Conservation (phyloP, 2,888 invertebrate genomes). For the Schrankia costaestrigalis region DNA sequence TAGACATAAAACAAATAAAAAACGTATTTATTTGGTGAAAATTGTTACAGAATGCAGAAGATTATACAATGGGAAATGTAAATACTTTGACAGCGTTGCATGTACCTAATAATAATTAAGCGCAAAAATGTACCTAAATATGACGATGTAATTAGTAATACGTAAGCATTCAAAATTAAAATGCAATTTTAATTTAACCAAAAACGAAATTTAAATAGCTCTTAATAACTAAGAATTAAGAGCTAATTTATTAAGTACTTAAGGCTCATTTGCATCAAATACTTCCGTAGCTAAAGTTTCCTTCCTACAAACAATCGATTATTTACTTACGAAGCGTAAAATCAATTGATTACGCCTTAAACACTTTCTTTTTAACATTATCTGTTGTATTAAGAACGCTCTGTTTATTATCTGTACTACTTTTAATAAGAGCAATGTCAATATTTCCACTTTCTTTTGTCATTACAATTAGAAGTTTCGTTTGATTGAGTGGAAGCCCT, state of each 20-base stretch:
- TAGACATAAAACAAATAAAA: too few species aligned
- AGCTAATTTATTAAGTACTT: slow-evolving; percentile 5
- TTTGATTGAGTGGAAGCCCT: slow-evolving; percentile 9
- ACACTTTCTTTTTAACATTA: slow-evolving; percentile 38
- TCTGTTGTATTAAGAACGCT: slow-evolving; percentile 42
- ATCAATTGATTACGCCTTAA: slow-evolving; percentile 53
- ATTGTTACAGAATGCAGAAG: too few species aligned
- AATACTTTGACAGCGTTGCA: too few species aligned
- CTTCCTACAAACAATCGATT: slow-evolving; percentile 31
- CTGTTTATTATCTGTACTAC: slow-evolving; percentile 49
- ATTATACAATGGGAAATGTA: too few species aligned
- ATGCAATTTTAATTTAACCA: too few species aligned
- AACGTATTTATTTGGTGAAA: too few species aligned
- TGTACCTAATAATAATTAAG: too few species aligned
- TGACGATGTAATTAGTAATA: too few species aligned
- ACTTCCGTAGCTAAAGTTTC: slow-evolving; percentile 47
- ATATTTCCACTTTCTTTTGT: slow-evolving; percentile 28
- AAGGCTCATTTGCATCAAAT: slow-evolving; percentile 25
- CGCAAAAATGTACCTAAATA: too few species aligned
- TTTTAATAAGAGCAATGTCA: slow-evolving; percentile 31
- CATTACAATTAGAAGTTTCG: slow-evolving; percentile 6
- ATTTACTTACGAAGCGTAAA: slow-evolving; percentile 54
- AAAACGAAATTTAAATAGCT: too few species aligned
- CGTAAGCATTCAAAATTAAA: too few species aligned
- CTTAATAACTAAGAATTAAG: slow-evolving; percentile 10